phyloP scores from a whole-genome alignment of 2,113 vertebrate genomes.

The Gopherus evgoodei region DNA sequence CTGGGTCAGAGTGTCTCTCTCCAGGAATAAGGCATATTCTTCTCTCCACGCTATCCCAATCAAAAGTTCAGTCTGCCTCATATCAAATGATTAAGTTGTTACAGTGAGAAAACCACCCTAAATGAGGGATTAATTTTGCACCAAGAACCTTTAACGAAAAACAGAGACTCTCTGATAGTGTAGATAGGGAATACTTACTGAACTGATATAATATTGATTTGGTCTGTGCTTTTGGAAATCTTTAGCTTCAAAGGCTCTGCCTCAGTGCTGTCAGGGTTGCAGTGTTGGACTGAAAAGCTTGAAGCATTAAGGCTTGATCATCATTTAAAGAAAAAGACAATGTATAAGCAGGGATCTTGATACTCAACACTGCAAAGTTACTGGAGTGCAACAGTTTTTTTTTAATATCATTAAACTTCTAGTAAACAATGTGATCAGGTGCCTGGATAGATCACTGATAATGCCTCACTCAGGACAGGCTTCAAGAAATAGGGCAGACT shows the following conservation, averaged over 20 bases:
- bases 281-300: background rate
- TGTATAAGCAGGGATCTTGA: rapidly evolving
- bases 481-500: too few species aligned
- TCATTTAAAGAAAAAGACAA: background rate
- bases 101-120: background rate
- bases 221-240: background rate
- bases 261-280: background rate
- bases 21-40: background rate
- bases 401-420: background rate
- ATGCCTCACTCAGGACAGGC: too few species aligned
- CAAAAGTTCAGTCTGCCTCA: background rate
- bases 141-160: background rate
- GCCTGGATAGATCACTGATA: too few species aligned
- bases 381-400: background rate
- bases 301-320: background rate
- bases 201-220: slow-evolving; percentile 28
- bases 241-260: background rate
- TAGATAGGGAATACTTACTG: background rate
- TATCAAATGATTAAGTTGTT: background rate
- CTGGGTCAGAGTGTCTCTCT: slow-evolving; percentile 29
- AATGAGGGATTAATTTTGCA: background rate
- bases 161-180: background rate
- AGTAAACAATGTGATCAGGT: background rate
- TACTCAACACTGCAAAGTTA: background rate
- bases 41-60: background rate